A percentile compares a stretch with the other conserved stretches of the same genome.
Conservation (phyloP, 1,140 invertebrate genomes). For the Oedothorax gibbosus region DNA sequence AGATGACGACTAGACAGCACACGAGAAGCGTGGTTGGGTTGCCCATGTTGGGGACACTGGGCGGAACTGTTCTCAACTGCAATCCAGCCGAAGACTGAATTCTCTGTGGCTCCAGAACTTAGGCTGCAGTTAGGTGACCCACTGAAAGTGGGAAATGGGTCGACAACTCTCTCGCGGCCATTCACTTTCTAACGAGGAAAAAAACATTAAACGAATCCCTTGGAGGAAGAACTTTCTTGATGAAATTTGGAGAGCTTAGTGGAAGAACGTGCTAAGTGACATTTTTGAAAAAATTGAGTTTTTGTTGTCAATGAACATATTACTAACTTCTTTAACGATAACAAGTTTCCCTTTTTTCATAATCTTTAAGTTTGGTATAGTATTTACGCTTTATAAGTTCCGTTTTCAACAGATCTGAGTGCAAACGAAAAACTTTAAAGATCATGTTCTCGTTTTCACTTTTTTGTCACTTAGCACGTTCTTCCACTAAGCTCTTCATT, state of each 20-base stretch:
- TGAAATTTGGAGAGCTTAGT: not conserved
- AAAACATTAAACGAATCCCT: conserved; percentile 21
- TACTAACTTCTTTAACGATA: too few species aligned
- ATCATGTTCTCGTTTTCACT: too few species aligned
- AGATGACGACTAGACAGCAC: conserved; percentile 22
- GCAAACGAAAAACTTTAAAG: too few species aligned
- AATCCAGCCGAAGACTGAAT: conserved; percentile 13
- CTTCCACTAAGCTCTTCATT: not conserved
- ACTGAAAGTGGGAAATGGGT: conserved; percentile 49
- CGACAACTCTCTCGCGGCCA: conserved; percentile 37
- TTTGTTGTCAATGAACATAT: too few species aligned
- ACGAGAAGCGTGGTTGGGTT: conserved; percentile 10
- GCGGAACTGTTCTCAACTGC: conserved; percentile 21
- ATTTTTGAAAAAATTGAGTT: too few species aligned
- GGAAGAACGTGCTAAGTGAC: too few species aligned
- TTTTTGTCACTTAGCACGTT: too few species aligned
- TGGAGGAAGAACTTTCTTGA: conserved; percentile 27
- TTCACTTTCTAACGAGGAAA: conserved; percentile 57
- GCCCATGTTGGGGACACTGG: conserved; percentile 18
- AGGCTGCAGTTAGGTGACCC: conserved; percentile 32
- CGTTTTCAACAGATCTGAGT: too few species aligned
- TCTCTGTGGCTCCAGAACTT: conserved; percentile 1
- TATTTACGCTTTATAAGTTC: too few species aligned
- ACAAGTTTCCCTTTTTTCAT: too few species aligned
- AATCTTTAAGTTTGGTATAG: not conserved